phyloP scores from a whole-genome alignment of 1,140 invertebrate species.

The Hyles euphorbiae region DNA sequence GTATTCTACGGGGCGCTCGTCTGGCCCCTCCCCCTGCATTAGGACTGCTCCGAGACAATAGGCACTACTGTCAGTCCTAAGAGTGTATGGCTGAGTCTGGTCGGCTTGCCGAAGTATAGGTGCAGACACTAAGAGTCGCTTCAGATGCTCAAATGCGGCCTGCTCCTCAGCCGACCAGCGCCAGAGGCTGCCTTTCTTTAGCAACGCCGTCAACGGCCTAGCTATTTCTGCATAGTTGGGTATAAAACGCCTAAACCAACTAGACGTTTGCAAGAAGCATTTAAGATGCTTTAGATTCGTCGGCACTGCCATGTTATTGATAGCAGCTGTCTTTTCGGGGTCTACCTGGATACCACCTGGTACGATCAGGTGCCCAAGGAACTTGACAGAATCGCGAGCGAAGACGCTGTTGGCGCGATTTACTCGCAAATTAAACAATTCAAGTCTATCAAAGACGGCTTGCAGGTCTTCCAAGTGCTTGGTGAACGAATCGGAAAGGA shows the following conservation, averaged over 20 bases:
- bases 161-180: conserved; percentile 21
- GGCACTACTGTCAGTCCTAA: conserved; percentile 41
- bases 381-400: conserved; percentile 32
- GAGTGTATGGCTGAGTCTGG: conserved; percentile 27
- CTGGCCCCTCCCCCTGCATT: conserved; percentile 18
- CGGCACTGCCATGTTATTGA: conserved; percentile 28
- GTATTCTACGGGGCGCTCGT: conserved; percentile 60
- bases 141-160: conserved; percentile 15
- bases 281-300: conserved; percentile 24
- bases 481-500: conserved; percentile 41
- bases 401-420: conserved; percentile 53
- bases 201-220: conserved; percentile 44
- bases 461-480: conserved; percentile 42
- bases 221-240: conserved; percentile 47
- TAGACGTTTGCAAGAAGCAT: conserved; percentile 39
- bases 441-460: conserved; percentile 28
- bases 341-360: conserved; percentile 43
- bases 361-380: conserved; percentile 55
- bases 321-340: conserved; percentile 26
- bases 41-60: conserved; percentile 42
- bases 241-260: conserved; percentile 59
- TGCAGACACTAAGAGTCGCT: conserved; percentile 17
- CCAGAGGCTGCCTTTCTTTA: conserved; percentile 40
- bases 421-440: conserved; percentile 18
- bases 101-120: conserved; percentile 31